These are phyloP conservation scores for Gobio occitaniae DNA, from an alignment of 2,797 vertebrate species.

Conservation along the genomic window DNA sequence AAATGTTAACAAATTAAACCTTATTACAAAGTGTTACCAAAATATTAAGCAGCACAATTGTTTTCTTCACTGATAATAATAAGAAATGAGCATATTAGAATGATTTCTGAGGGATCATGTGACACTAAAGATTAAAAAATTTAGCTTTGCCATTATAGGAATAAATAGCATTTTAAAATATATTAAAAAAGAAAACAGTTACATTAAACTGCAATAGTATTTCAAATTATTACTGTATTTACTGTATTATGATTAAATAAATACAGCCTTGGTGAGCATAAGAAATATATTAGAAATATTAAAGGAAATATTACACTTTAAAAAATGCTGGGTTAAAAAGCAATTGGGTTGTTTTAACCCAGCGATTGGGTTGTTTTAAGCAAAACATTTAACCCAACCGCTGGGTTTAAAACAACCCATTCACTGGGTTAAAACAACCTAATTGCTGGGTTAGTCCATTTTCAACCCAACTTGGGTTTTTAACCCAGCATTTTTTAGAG, in stretches of 20 bases:
- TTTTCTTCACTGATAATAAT: neutral
- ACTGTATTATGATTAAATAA: neutral
- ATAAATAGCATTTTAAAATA: neutral
- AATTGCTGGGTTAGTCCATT: no score
- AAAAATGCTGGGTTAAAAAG: no score
- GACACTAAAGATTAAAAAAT: neutral
- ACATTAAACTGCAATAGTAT: neutral
- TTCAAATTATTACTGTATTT: neutral
- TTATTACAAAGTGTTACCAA: neutral
- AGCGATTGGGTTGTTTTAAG: no score
- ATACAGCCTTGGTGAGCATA: neutral
- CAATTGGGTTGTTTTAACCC: no score
- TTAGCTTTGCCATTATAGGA: neutral
- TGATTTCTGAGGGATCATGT: neutral
- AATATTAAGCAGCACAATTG: neutral
- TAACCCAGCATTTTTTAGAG: no score
- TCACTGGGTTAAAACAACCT: no score
- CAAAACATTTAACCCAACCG: no score
- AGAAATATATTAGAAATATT: neutral
- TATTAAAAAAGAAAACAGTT: neutral
- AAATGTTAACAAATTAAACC: neutral
- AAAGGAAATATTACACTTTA: neutral
- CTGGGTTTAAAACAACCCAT: no score
- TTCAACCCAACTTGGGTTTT: no score
- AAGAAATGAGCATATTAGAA: neutral